Percentiles rank a stretch among this genome's conserved stretches.
Conservation (phyloP, 2,797 vertebrate genomes). For the Salarias fasciatus region DNA sequence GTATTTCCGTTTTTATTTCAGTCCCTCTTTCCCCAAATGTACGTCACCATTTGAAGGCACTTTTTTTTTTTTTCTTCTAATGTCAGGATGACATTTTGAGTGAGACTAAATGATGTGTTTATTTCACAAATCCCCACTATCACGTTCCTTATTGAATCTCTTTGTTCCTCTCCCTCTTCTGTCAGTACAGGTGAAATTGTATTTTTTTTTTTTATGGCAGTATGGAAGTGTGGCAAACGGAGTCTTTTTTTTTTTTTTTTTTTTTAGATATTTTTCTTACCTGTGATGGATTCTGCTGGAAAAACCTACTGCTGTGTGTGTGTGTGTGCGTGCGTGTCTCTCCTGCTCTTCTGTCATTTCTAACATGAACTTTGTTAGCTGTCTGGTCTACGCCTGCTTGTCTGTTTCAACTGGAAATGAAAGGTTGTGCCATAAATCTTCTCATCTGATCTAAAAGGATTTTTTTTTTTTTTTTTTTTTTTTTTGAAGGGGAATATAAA, state of each 20-base stretch:
- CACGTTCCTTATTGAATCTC: slow-evolving; percentile 22
- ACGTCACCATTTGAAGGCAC: slow-evolving; percentile 46
- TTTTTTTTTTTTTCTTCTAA: slow-evolving; percentile 20
- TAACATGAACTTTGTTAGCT: slow-evolving; percentile 48
- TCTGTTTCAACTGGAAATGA: slow-evolving; percentile 65
- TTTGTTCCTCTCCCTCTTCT: background rate
- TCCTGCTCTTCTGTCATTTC: slow-evolving; percentile 28
- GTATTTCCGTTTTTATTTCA: slow-evolving; percentile 1
- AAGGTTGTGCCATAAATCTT: slow-evolving; percentile 55
- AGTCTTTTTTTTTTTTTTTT: slow-evolving; percentile 37
- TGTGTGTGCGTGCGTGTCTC: slow-evolving; percentile 4
- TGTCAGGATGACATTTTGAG: slow-evolving; percentile 23
- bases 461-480: slow-evolving; percentile 7
- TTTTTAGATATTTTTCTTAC: slow-evolving; percentile 43
- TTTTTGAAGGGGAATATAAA: slow-evolving; percentile 10
- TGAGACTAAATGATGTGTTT: slow-evolving; percentile 32
- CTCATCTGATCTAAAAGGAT: too few relatives aligned
- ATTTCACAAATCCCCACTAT: slow-evolving; percentile 49
- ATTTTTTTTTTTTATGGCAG: slow-evolving; percentile 15
- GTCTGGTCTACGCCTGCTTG: slow-evolving; percentile 70
- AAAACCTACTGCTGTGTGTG: slow-evolving; percentile 51
- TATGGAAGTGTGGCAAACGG: slow-evolving; percentile 12
- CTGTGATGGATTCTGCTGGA: slow-evolving; percentile 62
- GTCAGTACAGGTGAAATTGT: slow-evolving; percentile 15
- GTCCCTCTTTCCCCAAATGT: slow-evolving; percentile 28